Base-by-base conservation (phyloP, 64 coral and sea anemone genomes). In the Orbicella faveolata region DNA sequence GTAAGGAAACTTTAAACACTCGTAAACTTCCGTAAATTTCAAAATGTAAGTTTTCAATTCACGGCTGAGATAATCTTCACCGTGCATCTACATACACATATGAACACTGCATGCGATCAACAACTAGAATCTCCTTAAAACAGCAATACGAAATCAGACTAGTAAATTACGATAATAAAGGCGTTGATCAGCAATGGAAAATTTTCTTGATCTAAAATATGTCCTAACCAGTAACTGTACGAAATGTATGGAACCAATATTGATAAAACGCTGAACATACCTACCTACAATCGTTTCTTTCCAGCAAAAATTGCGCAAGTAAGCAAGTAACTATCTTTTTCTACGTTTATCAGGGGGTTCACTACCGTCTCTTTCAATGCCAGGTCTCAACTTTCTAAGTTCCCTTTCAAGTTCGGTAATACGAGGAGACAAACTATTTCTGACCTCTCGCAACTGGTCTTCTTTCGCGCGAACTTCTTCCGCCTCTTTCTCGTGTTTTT, bases 381-480 rank as follows among this genome's bases (percentile, higher is more conserved):
- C 83, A 44, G 72, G 66, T 34, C 94, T 87, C 53, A 96, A 21
- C 75, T 96, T 96, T 36, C 87, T 76, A 9, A 96, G 80, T 61
- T 96, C 90, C 34, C 83, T 84, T 57, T 96, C 94, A 73, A 96
- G 83, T 52, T 52, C 73, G 34, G 66, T 90, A 23, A 96, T 96
- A 16, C 52, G 80, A 33, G 94, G 94, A 1, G 90, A 80, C 37
- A 96, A 69, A 6, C 34, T 93, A 34, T 33, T 75, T 15, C 73
- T 88, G 25, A 80, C 73, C 2, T 90, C 64, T n/a, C 84, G 87
- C 39, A 93, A 76, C 68, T 36, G 81, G 30, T 96, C 87, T 52
- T 96, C 94, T 61, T 80, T 73, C 4, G 21, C 48, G 23, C 79
- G 78, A 2, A 75, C 80, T 2, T 72, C 36, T 12, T 72, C 91